Evolutionary conservation across 2,113 vertebrate genomes (phyloP).

Genomic region (Mastomys coucha): DNA sequence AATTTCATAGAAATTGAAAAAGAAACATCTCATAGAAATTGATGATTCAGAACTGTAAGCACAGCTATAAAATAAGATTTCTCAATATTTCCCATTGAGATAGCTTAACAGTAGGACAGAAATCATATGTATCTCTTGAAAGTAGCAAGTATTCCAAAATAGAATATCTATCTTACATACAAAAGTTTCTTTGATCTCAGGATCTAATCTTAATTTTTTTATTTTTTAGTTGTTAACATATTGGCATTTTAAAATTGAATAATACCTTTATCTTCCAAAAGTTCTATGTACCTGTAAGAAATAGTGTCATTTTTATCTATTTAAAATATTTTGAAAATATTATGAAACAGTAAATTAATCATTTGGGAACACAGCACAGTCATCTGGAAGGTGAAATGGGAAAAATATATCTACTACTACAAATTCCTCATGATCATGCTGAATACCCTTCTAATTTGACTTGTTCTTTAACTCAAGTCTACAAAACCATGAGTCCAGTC

Average conservation of each 20-base stretch:
- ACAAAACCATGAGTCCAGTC: background rate
- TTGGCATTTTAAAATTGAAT: background rate
- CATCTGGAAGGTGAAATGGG: background rate
- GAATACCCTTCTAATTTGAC: background rate
- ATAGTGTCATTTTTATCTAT: background rate
- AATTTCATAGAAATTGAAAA: background rate
- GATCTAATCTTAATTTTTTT: background rate
- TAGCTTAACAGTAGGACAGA: background rate
- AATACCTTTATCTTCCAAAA: background rate
- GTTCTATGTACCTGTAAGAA: background rate
- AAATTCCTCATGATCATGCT: background rate
- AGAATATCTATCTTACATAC: background rate
- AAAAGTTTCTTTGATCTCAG: background rate
- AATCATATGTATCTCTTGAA: background rate
- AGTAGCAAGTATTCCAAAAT: background rate
- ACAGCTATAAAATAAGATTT: background rate
- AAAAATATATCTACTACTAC: background rate
- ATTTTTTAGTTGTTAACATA: background rate
- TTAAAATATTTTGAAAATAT: background rate
- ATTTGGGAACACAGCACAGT: background rate
- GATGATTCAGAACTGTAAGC: background rate
- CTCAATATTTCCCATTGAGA: background rate
- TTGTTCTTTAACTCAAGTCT: background rate
- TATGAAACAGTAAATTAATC: background rate
- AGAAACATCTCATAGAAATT: background rate